Conservation (phyloP, 2,113 vertebrate genomes). For the Haliaeetus leucogaster region DNA sequence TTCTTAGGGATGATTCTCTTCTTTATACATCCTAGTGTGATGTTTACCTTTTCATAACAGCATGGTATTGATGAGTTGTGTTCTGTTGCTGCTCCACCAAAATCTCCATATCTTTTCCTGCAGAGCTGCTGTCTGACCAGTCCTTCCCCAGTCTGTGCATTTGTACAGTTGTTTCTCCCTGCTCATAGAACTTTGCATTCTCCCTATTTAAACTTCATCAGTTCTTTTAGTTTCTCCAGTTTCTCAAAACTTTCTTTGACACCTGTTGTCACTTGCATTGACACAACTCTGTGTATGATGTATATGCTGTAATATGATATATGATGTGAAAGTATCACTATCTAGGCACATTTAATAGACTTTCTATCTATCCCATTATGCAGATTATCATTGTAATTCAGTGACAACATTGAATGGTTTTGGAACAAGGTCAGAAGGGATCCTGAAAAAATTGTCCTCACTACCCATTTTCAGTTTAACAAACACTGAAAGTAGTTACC, state of each 20-base stretch:
- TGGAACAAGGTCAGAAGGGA: background rate
- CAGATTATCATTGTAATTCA: background rate
- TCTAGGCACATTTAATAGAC: background rate
- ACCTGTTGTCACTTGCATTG: background rate
- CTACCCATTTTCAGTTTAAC: background rate
- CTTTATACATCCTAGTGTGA: background rate
- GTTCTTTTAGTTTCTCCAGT: background rate
- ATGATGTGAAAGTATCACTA: background rate
- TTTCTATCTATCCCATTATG: background rate
- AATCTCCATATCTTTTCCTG: background rate
- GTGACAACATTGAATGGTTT: background rate
- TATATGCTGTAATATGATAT: background rate
- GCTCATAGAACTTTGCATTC: background rate
- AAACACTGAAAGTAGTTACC: background rate
- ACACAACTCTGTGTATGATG: background rate
- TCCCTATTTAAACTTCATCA: background rate
- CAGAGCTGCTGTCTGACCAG: background rate
- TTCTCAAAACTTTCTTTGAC: background rate
- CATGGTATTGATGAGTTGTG: background rate
- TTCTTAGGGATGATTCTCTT: background rate
- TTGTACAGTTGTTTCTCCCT: background rate
- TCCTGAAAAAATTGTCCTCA: background rate
- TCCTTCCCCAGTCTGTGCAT: background rate
- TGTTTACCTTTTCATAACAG: background rate
- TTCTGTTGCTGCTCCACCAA: background rate